These are phyloP conservation scores for Limnephilus rhombicus DNA, from an alignment of 2,888 invertebrate species.

Conservation along the genomic window DNA sequence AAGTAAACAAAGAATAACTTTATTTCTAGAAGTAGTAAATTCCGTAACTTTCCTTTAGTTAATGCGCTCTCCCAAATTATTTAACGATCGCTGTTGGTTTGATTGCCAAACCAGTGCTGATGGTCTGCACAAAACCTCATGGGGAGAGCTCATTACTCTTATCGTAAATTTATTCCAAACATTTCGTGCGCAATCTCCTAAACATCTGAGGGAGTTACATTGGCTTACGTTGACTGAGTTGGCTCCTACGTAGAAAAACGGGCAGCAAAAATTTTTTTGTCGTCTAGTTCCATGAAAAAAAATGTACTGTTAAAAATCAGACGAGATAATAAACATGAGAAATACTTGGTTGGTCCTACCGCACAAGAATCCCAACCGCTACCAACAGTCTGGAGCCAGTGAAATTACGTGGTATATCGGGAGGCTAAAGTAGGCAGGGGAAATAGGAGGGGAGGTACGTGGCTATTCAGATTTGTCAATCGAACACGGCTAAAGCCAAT, in stretches of 20 bases:
- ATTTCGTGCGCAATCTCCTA: conserved; percentile 26
- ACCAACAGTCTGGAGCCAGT: no score
- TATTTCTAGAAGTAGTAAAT: background rate
- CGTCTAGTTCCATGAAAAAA: background rate
- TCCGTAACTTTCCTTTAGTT: background rate
- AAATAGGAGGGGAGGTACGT: no score
- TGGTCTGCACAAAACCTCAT: background rate
- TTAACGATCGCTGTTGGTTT: background rate
- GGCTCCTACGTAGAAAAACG: background rate
- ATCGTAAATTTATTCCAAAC: conserved; percentile 30
- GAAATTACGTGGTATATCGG: no score
- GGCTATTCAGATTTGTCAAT: no score
- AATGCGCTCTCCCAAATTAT: background rate
- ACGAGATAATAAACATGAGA: no score
- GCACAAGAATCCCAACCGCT: no score
- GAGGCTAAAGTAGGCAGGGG: no score
- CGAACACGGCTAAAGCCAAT: no score
- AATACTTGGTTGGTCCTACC: no score
- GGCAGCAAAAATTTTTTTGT: background rate
- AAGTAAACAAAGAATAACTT: background rate
- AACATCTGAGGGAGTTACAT: background rate
- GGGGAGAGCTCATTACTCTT: conserved; percentile 5
- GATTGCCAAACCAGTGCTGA: background rate
- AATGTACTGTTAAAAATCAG: no score
- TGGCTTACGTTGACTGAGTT: background rate